These are phyloP conservation scores for Cariama cristata DNA, from an alignment of 2,113 vertebrate genomes.

Conservation along the genomic window DNA sequence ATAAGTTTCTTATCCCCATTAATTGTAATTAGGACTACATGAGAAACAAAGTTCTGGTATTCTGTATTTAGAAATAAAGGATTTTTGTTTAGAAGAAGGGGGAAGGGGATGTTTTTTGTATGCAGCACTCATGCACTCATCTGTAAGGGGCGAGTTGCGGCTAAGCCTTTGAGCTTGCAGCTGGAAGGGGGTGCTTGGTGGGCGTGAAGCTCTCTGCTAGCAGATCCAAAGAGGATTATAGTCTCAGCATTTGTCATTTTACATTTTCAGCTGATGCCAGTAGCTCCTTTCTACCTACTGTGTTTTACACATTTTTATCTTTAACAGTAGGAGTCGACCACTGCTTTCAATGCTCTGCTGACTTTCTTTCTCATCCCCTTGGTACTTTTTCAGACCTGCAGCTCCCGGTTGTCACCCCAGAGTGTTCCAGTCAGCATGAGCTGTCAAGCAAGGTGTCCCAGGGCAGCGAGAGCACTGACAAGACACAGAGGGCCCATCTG, in stretches of 20 bases:
- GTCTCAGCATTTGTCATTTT: neutral
- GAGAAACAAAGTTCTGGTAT: neutral
- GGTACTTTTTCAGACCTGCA: constrained; percentile 74
- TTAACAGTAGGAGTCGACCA: rapidly evolving
- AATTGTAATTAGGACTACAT: neutral
- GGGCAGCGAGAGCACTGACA: neutral
- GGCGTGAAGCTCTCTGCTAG: neutral
- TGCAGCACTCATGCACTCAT: neutral
- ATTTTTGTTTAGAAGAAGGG: neutral
- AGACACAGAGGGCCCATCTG: neutral
- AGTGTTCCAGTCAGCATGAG: constrained; percentile 70
- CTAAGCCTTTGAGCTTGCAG: neutral
- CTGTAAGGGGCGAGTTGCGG: neutral
- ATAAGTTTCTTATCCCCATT: neutral
- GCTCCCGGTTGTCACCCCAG: constrained; percentile 75
- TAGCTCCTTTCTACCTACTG: neutral
- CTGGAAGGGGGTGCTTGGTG: neutral
- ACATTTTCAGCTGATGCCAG: neutral
- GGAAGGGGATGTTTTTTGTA: neutral
- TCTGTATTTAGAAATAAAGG: neutral
- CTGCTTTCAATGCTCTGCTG: neutral
- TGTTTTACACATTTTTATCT: neutral
- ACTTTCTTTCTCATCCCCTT: neutral
- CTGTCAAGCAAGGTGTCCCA: neutral
- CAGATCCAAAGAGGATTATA: neutral